Conservation (phyloP, 2,113 vertebrate genomes). For the Panurus biarmicus region DNA sequence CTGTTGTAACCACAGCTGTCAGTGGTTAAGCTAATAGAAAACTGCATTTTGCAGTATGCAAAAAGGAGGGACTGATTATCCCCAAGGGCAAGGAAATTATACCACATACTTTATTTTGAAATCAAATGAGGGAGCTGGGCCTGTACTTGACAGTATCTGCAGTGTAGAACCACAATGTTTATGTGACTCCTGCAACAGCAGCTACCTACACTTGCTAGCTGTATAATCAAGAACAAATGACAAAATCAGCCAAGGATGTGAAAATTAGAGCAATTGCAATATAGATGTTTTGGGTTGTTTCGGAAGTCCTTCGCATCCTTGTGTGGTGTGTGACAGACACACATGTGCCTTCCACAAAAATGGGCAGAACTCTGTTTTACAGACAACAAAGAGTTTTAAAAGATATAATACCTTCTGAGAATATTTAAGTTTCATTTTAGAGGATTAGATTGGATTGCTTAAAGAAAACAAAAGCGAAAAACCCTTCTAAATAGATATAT, state of each 20-base stretch:
- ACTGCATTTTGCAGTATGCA: not conserved
- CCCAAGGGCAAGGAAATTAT: not conserved
- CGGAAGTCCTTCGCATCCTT: not conserved
- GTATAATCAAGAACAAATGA: not conserved
- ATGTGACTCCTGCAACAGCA: not conserved
- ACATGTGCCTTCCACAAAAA: not conserved
- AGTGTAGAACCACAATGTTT: not conserved
- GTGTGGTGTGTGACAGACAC: not conserved
- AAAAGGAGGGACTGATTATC: not conserved
- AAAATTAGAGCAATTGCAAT: not conserved
- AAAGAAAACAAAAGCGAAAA: not conserved
- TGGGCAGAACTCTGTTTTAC: not conserved
- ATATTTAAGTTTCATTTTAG: not conserved
- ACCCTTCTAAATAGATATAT: not conserved
- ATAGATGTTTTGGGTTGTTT: not conserved
- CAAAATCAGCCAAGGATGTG: not conserved
- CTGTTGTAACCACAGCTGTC: not conserved
- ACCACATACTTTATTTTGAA: not conserved
- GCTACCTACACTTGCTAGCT: not conserved
- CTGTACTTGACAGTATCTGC: not conserved
- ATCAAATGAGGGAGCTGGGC: not conserved
- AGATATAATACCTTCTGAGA: not conserved
- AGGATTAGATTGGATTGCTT: not conserved
- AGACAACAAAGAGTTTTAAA: not conserved
- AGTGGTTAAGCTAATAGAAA: constrained; percentile 14